Evolutionary conservation across 1,140 invertebrate genomes (phyloP).

Genomic region (Scaptomyza pallida): DNA sequence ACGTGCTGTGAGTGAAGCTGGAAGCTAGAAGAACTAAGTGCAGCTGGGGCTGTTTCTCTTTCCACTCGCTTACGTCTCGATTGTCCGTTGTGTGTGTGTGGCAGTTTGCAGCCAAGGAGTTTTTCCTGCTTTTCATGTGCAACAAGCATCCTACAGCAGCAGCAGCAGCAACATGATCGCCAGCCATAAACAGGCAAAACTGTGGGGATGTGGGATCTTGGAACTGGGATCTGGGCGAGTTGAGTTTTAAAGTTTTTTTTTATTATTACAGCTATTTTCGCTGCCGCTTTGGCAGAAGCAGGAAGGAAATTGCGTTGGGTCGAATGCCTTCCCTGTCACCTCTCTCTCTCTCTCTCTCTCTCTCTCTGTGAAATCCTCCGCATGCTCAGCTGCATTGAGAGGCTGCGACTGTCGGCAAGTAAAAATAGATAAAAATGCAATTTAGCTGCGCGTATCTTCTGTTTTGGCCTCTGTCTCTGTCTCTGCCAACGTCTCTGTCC

Average conservation of each 20-base stretch:
- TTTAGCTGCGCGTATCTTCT: conserved; percentile 52
- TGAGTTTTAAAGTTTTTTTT: conserved; percentile 47
- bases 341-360: no score
- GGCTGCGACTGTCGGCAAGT: conserved; percentile 51
- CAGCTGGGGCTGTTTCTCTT: conserved; percentile 7
- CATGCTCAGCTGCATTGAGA: conserved; percentile 27
- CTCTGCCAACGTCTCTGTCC: conserved; percentile 5
- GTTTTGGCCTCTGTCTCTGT: conserved; percentile 25
- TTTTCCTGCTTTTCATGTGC: conserved; percentile 80
- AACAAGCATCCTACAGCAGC: conserved; percentile 61
- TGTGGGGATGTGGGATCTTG: conserved; percentile 1
- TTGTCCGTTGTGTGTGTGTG: conserved; percentile 29
- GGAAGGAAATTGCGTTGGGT: conserved; percentile 66
- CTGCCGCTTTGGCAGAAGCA: conserved; percentile 50
- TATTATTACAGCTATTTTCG: conserved; percentile 74
- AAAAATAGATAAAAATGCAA: conserved; percentile 82
- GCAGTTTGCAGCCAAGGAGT: conserved; percentile 66
- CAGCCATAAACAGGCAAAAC: conserved; percentile 47
- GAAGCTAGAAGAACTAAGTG: conserved; percentile 9
- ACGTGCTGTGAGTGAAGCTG: conserved; percentile 42
- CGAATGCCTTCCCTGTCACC: conserved; percentile 1
- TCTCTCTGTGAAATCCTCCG: conserved; percentile 65
- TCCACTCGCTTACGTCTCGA: neutral
- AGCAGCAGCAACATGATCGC: conserved; percentile 41
- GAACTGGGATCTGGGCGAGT: conserved; percentile 25